Percentiles rank a stretch among this genome's conserved stretches.
Conservation (phyloP, 2,113 vertebrate species). For the Isurus oxyrinchus region DNA sequence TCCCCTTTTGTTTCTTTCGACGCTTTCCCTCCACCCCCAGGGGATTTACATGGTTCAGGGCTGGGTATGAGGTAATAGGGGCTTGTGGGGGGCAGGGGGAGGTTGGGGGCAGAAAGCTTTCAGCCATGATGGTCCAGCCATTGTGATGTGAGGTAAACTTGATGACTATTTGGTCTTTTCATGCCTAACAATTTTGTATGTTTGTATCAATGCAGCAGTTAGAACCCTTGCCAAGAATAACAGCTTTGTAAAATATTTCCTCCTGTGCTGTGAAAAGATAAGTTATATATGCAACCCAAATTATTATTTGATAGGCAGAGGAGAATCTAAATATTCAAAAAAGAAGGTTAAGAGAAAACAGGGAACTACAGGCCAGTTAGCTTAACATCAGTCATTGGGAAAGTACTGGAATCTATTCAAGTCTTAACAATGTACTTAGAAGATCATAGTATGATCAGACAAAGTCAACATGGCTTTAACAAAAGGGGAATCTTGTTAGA, state of each 20-base stretch:
- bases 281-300: neutral
- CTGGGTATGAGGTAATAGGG: neutral
- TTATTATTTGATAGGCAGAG: neutral
- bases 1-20: neutral
- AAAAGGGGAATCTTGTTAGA: too few species aligned
- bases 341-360: too few species aligned
- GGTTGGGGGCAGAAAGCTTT: neutral
- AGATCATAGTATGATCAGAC: too few species aligned
- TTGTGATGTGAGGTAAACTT: neutral
- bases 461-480: too few species aligned
- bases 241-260: neutral
- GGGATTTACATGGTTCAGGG: neutral
- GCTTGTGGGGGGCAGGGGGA: neutral
- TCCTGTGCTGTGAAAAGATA: neutral
- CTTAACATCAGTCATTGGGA: too few species aligned
- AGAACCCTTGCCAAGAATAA: neutral
- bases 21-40: neutral
- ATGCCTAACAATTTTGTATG: neutral
- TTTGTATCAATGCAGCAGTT: neutral
- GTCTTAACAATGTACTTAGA: too few species aligned
- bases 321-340: neutral
- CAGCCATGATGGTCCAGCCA: neutral
- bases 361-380: too few species aligned
- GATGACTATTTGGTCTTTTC: neutral
- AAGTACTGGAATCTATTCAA: too few species aligned